These are phyloP conservation scores for Alviniconcha strummeri DNA, from an alignment of 2,888 invertebrate genomes.

Conservation along the genomic window DNA sequence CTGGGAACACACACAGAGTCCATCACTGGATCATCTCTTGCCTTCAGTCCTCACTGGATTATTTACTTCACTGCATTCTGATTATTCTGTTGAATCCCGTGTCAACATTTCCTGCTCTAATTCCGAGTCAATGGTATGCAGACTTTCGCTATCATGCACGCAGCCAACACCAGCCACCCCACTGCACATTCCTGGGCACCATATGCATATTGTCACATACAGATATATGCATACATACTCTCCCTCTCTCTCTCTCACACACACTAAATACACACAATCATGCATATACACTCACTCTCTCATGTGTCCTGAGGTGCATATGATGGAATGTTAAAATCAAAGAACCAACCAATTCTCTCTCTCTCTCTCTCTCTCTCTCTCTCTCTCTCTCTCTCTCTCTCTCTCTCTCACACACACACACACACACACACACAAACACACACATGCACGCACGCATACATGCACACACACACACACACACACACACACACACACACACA, in stretches of 20 bases:
- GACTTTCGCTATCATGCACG: too few species aligned
- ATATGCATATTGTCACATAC: too few species aligned
- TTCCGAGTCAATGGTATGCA: too few species aligned
- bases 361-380: background rate
- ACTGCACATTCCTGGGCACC: too few species aligned
- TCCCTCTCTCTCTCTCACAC: background rate
- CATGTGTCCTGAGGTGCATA: too few species aligned
- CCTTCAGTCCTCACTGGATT: too few species aligned
- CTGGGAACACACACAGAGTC: slow-evolving; percentile 63
- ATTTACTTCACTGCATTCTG: too few species aligned
- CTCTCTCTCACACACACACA: background rate
- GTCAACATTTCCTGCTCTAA: too few species aligned
- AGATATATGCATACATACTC: background rate
- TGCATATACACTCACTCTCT: background rate
- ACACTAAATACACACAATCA: background rate
- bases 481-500: background rate
- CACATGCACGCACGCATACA: background rate
- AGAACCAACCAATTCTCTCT: too few species aligned
- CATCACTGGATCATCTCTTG: background rate
- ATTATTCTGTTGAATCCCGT: too few species aligned
- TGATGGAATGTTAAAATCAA: too few species aligned
- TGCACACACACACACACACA: background rate
- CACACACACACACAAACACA: background rate
- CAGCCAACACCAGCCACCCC: too few species aligned
- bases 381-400: background rate